A percentile compares a stretch with the other conserved stretches of the same genome.
phyloP scores from a whole-genome alignment of 2,797 vertebrate species.

The Zalophus californianus region DNA sequence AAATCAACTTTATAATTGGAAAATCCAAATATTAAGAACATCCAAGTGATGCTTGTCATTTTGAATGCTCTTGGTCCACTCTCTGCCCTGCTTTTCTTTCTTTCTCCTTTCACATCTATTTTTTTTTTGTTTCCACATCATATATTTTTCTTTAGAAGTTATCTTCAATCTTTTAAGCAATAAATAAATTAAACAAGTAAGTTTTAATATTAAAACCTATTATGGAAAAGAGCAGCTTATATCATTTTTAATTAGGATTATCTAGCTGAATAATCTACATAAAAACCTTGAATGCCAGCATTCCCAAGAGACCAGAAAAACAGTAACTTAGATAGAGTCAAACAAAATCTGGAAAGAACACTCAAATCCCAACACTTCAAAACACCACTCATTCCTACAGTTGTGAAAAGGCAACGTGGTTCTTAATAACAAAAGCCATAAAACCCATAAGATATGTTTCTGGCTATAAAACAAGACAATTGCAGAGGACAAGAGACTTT shows the following conservation, averaged over 20 bases:
- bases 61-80: not conserved
- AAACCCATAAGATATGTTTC: not conserved
- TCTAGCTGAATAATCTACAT: not conserved
- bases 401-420: not conserved
- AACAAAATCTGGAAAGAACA: conserved; percentile 8
- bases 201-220: not conserved
- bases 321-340: not conserved
- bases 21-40: conserved; percentile 10
- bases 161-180: not conserved
- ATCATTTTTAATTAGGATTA: not conserved
- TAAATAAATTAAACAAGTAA: not conserved
- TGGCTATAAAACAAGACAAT: not conserved
- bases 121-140: not conserved
- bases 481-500: not conserved
- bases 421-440: not conserved
- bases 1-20: conserved; percentile 7
- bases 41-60: not conserved
- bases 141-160: not conserved
- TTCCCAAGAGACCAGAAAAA: not conserved
- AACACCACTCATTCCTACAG: not conserved
- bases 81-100: not conserved
- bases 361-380: not conserved
- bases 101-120: not conserved
- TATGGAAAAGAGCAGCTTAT: not conserved
- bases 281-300: not conserved